phyloP scores from a whole-genome alignment of 2,797 vertebrate genomes.

The Sebastes kiyomatsui region DNA sequence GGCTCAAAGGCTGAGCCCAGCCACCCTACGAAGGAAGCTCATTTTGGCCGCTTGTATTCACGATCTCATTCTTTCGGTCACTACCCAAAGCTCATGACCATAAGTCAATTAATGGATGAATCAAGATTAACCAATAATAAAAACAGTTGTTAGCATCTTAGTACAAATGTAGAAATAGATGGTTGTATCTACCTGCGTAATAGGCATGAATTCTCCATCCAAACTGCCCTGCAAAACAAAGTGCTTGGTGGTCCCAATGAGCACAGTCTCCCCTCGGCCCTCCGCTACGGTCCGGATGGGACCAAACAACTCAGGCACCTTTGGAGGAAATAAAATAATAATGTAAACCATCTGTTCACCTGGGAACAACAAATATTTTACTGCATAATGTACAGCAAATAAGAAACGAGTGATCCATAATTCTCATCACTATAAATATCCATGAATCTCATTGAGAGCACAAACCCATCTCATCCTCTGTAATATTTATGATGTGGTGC shows the following conservation, averaged over 20 bases:
- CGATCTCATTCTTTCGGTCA: no score
- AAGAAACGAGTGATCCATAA: constrained; percentile 11
- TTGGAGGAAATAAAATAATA: constrained; percentile 30
- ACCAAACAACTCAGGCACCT: constrained; percentile 96
- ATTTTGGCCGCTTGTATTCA: no score
- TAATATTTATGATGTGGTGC: constrained; percentile 53
- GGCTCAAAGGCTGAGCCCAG: no score
- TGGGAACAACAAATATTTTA: not conserved
- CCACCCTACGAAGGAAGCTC: no score
- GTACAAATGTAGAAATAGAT: not conserved
- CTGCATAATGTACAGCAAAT: constrained; percentile 17
- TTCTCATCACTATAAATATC: constrained; percentile 15
- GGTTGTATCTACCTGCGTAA: constrained; percentile 88
- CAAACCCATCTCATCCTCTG: constrained; percentile 21
- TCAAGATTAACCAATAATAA: not conserved
- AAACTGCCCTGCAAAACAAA: constrained; percentile 93
- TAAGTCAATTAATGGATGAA: no score
- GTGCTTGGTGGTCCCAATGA: constrained; percentile 97
- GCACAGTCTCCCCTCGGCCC: constrained; percentile 89
- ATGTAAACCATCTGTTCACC: constrained; percentile 1
- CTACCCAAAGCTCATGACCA: no score
- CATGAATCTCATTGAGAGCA: constrained; percentile 20
- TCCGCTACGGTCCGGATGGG: constrained; percentile 95
- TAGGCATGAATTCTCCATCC: constrained; percentile 90
- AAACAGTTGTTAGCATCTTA: not conserved